Evolutionary conservation across 2,888 invertebrate species (phyloP), one percentile per base, ranked within the genome.

Genomic region (Tineola bisselliella): DNA sequence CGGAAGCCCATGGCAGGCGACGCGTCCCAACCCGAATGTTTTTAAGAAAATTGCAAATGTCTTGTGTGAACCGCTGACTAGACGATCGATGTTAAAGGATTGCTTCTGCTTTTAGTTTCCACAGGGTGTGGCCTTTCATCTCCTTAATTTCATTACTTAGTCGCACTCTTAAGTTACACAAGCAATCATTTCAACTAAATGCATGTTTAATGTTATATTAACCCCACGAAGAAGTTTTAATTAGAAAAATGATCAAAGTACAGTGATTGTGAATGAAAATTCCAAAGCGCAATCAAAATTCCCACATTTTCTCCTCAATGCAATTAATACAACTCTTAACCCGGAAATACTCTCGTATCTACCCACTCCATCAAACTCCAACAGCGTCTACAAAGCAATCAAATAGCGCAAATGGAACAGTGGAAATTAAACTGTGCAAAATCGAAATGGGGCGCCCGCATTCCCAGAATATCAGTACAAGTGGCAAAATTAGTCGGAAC

Each of bases 271-370:
- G 13, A 66, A 73, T 70, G 64, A 66, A 67, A 71, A 72, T 73
- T 74, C 73, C 69, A 70, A 69, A 70, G 68, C 73, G 74, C 48
- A 62, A 61, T 63, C 63, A 43, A 11, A 57, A 62, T 63, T 64
- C 63, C 62, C 59, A 63, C 52, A 62, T 62, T 54, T 63, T 63
- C 59, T 61, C 62, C 44, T 61, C 61, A 73, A 77, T 70, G 78
- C 77, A 86, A 86, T 86, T 86, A 86, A 79, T 80, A 80, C 75
- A 75, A 76, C 77, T 77, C 74, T 71, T 73, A 69, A 75, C 72
- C 77, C 81, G 86, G 86, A 86, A 84, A 84, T 84, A 83, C 58
- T 33, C 33, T 15, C 33, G 58, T 58, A 60, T 84, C 81, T 78
- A 68, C 69, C 68, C 72, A 76, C 80, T 84, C 82, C 83, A 84